Evolutionary conservation across 2,113 vertebrate species (phyloP), one percentile per base, ranked within the genome.

Genomic region (Epinephelus moara): DNA sequence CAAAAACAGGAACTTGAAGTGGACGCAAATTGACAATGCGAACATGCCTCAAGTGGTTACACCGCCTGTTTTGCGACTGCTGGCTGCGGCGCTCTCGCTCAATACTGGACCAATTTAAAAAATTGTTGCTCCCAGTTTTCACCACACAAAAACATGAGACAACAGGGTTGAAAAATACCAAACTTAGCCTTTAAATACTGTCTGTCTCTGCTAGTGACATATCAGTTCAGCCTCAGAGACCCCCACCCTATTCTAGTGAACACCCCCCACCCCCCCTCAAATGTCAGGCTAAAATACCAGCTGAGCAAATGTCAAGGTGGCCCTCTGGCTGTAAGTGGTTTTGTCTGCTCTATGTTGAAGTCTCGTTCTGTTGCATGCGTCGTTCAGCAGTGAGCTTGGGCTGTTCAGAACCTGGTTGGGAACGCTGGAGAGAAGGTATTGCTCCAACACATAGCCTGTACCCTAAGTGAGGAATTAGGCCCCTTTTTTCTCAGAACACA

Each of bases 321-420:
- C 75, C 89, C 89, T 81, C 70, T 75, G 85, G 89, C 71, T 91
- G 75, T 82, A 9, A 62, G 81, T 88, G 67, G 45, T 90, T 91
- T 53, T 89, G 83, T 92, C 87, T 77, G 85, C 90, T 90, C 64
- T 81, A 56, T 67, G 87, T 86, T 91, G 61, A 94, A 91, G 91
- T 89, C 91, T 90, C 21, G 76, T 89, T 94, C 74, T 93, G 91
- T 93, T 92, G 91, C 93, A 93, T 92, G 88, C 89, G 60, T 57
- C 88, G 42, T 82, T 90, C 88, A 89, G 78, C 93, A 88, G 86
- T 89, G 93, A 94, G 71, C 93, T 95, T 82, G 88, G 89, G 63
- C 88, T 91, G 83, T 94, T 95, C 93, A 91, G 91, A 90, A 88
- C 88, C 82, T 94, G 92, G 92, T 93, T 94, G 88, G 93, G 90